Conservation (phyloP, 1,140 invertebrate species). For the Heliconius hewitsoni region DNA sequence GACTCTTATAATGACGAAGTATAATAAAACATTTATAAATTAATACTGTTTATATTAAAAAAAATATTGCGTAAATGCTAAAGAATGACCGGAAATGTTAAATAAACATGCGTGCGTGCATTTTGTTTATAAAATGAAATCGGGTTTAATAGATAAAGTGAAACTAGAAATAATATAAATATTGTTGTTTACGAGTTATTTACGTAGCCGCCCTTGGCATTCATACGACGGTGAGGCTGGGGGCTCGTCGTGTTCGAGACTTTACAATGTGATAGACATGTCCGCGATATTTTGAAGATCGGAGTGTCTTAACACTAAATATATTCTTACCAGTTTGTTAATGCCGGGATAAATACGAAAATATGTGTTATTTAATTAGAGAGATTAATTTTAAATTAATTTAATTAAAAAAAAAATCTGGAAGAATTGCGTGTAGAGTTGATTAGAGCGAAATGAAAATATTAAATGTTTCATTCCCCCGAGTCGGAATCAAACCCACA, state of each 20-base stretch:
- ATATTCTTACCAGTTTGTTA: neutral
- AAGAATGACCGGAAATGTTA: neutral
- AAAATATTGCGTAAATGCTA: neutral
- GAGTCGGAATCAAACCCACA: too few species aligned
- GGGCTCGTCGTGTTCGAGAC: conserved; percentile 44
- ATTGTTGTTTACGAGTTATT: conserved; percentile 26
- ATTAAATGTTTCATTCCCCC: too few species aligned
- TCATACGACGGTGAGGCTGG: conserved; percentile 40
- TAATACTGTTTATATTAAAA: neutral
- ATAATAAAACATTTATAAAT: neutral
- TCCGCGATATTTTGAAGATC: neutral
- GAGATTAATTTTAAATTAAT: too few species aligned
- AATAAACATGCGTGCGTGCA: neutral
- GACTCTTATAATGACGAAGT: too few species aligned
- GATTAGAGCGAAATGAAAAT: too few species aligned
- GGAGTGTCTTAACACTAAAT: neutral
- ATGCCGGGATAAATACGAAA: too few species aligned
- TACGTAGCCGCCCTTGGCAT: conserved; percentile 48
- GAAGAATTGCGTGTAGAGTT: too few species aligned
- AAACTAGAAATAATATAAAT: conserved; percentile 13
- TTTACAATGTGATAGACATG: conserved; percentile 15
- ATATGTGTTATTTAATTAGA: too few species aligned
- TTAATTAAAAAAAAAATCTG: too few species aligned
- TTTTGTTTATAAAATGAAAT: conserved; percentile 1
- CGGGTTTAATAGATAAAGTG: conserved; percentile 3